A percentile compares a stretch with the other conserved stretches of the same genome.
Evolutionary conservation across 1,140 invertebrate genomes (phyloP).

Genomic region (Heterodera schachtii): DNA sequence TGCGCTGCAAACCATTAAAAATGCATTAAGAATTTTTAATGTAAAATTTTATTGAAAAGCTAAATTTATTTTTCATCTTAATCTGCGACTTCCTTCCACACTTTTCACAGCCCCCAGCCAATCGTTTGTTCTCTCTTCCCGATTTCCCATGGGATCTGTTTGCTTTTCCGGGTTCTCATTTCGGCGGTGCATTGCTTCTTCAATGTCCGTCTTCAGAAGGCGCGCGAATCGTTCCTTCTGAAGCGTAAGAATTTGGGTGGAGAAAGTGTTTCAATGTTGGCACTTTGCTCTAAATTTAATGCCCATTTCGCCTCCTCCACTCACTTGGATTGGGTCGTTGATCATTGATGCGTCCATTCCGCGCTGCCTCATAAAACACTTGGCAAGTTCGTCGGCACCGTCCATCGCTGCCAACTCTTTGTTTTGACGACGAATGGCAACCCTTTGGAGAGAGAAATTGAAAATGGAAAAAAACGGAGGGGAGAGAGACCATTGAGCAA

Average conservation of each 20-base stretch:
- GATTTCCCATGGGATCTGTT: constrained; percentile 5
- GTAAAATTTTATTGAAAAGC: too few relatives aligned
- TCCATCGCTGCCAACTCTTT: background rate
- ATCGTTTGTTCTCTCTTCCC: background rate
- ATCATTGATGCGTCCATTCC: background rate
- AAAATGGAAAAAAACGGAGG: background rate
- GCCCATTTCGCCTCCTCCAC: background rate
- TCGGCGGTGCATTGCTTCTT: constrained; percentile 11
- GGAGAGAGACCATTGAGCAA: background rate
- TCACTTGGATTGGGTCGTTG: background rate
- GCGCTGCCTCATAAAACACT: background rate
- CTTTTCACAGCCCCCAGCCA: background rate
- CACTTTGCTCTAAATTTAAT: background rate
- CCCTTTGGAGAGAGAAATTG: background rate
- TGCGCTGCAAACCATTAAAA: too few relatives aligned
- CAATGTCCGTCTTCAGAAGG: constrained; percentile 16
- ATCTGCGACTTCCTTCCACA: background rate
- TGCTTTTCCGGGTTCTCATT: background rate
- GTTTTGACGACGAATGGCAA: background rate
- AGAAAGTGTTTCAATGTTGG: too few relatives aligned
- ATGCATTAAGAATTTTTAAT: too few relatives aligned
- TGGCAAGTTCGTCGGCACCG: background rate
- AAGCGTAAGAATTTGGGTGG: background rate
- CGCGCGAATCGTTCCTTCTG: background rate
- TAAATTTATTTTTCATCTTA: background rate